A percentile compares a stretch with the other conserved stretches of the same genome.
Conservation (phyloP, 2,797 vertebrate species). For the Siniperca scherzeri region DNA sequence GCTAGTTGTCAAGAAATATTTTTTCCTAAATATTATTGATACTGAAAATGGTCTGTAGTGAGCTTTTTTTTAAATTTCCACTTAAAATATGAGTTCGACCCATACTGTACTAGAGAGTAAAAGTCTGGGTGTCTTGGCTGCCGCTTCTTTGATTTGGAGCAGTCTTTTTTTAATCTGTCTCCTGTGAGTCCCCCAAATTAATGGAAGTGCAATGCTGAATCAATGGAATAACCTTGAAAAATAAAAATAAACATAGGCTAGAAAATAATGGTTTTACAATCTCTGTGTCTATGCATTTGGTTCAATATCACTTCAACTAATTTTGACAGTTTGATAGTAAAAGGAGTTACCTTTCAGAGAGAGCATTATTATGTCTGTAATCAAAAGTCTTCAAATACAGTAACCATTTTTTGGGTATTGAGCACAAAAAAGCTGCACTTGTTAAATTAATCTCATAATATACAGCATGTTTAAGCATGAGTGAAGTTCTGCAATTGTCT, state of each 20-base stretch:
- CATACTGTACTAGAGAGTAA: too few relatives aligned
- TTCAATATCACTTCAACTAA: background rate
- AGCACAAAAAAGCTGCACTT: background rate
- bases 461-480: background rate
- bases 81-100: too few relatives aligned
- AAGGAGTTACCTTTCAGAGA: background rate
- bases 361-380: background rate
- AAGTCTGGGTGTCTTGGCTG: too few relatives aligned
- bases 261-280: background rate
- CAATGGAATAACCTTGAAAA: constrained; percentile 1
- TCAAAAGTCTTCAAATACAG: background rate
- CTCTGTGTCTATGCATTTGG: background rate
- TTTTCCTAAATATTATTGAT: background rate
- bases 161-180: background rate
- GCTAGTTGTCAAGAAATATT: background rate
- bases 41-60: background rate
- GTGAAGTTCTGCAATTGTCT: background rate
- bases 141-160: background rate
- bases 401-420: background rate
- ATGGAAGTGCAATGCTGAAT: background rate
- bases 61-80: too few relatives aligned
- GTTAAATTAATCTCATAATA: background rate
- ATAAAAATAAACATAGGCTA: background rate
- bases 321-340: background rate
- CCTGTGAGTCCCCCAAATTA: background rate